Percentiles rank a stretch among this genome's conserved stretches.
phyloP scores from a whole-genome alignment of 1,140 invertebrate species.

The Bombus pascuorum region DNA sequence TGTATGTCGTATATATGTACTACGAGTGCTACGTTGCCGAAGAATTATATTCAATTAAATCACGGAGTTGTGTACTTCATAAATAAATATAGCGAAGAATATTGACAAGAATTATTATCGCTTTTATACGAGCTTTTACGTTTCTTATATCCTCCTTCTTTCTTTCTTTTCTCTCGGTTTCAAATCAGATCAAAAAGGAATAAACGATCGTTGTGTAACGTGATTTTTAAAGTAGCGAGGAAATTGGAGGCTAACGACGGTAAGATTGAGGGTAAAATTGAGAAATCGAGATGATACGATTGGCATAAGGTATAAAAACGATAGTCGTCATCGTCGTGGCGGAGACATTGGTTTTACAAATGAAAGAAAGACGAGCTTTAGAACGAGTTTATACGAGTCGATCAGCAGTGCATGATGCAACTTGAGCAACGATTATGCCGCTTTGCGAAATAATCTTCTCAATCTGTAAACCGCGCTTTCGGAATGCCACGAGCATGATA shows the following conservation, averaged over 20 bases:
- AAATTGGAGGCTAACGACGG: neutral
- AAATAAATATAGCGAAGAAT: too few relatives aligned
- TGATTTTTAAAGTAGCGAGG: neutral
- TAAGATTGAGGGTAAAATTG: neutral
- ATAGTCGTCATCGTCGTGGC: constrained; percentile 7
- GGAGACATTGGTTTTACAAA: neutral
- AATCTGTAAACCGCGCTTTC: neutral
- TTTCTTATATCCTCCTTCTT: neutral
- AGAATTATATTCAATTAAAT: too few relatives aligned
- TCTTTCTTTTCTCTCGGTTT: neutral
- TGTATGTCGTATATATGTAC: too few relatives aligned
- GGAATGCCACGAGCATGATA: constrained; percentile 4
- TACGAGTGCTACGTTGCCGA: too few relatives aligned
- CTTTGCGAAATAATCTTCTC: constrained; percentile 30
- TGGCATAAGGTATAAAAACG: neutral
- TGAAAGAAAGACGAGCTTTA: constrained; percentile 17
- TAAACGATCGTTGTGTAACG: neutral
- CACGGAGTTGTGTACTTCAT: too few relatives aligned
- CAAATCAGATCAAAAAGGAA: neutral
- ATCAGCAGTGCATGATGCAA: constrained; percentile 19
- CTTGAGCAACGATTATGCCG: constrained; percentile 14
- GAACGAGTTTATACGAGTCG: constrained; percentile 19
- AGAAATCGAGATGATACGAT: neutral
- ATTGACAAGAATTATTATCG: neutral
- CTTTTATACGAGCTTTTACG: neutral